Evolutionary conservation across 2,888 invertebrate species (phyloP), one percentile per base, ranked within the genome.

Genomic region (Drosophila sordidapex): DNA sequence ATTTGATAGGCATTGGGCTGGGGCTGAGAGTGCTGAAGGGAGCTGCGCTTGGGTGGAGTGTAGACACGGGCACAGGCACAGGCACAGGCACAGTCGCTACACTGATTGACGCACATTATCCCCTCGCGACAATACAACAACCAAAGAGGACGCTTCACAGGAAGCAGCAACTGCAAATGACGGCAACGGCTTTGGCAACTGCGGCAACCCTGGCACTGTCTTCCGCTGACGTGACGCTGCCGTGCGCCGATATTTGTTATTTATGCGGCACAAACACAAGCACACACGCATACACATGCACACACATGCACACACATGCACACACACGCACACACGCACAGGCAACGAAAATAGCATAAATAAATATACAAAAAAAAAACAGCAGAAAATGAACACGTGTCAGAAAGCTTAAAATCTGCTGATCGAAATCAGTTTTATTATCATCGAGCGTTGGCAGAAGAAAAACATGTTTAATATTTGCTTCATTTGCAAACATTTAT

Each of bases 51-150:
- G 63, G 52, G 21, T 21, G 56, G 62, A 27, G 49, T 38, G 25
- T 8, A 10, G 15, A 29, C 49, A 18, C 54, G 27, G 25, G n/a
- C 27, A 27, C 27, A 64, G 69, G 18, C 38, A 29, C 54, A 36
- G 69, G 11, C 29, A 49, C 36, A 27, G 25, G n/a, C 27, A 27
- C 27, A 62, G 69, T 63, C 74, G 69, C 69, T 62, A 70, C 79
- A 69, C 64, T 86, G 81, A 83, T 83, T 81, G 83, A 76, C 83
- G 73, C 82, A 82, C 87, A 83, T 83, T 83, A 86, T 83, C 71
- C 71, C 65, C 68, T 40, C 69, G 61, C 62, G 76, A 66, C 79
- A 63, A 53, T 49, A 61, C 27, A 67, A 48, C 48, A 58, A 53
- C 53, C 40, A 58, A 38, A 38, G n/a, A 5, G 29, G 38, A 29